Percentiles rank a stretch among this genome's conserved stretches.
phyloP scores from a whole-genome alignment of 2,113 vertebrate genomes.

The Synchiropus splendidus region DNA sequence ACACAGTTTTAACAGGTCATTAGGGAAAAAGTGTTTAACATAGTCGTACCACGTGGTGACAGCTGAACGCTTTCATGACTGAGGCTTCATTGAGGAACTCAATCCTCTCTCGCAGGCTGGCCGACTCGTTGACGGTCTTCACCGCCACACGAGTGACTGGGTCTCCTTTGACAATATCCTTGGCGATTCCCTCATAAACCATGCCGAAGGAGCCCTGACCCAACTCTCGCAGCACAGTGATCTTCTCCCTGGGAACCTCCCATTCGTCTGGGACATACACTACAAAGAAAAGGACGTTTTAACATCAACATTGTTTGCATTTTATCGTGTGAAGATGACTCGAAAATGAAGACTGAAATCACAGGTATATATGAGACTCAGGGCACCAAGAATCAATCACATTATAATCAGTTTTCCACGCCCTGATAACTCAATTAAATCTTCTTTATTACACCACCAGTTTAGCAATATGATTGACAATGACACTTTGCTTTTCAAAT shows the following conservation, averaged over 20 bases:
- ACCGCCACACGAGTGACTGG: constrained; percentile 82
- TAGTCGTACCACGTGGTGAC: constrained; percentile 90
- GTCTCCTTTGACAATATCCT: constrained; percentile 88
- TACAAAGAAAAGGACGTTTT: constrained; percentile 8
- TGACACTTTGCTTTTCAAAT: too few relatives aligned
- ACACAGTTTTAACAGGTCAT: not conserved
- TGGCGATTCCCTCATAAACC: constrained; percentile 93
- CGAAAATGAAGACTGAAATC: too few relatives aligned
- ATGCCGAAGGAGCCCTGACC: constrained; percentile 97
- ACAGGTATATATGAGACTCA: too few relatives aligned
- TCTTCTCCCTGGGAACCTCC: constrained; percentile 92
- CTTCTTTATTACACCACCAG: too few relatives aligned
- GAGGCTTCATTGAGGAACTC: constrained; percentile 97
- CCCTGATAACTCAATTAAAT: too few relatives aligned
- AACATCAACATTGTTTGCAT: too few relatives aligned
- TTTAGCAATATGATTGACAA: too few relatives aligned
- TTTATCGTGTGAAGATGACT: too few relatives aligned
- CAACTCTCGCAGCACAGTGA: constrained; percentile 79
- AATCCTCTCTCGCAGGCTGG: constrained; percentile 90
- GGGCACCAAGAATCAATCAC: too few relatives aligned
- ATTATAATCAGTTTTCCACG: too few relatives aligned
- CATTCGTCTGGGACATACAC: constrained; percentile 94
- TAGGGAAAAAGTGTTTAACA: not conserved
- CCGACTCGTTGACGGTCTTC: constrained; percentile 91
- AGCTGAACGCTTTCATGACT: constrained; percentile 96